Evolutionary conservation across 2,888 invertebrate genomes (phyloP).

Genomic region (Drosophila anomelani): DNA sequence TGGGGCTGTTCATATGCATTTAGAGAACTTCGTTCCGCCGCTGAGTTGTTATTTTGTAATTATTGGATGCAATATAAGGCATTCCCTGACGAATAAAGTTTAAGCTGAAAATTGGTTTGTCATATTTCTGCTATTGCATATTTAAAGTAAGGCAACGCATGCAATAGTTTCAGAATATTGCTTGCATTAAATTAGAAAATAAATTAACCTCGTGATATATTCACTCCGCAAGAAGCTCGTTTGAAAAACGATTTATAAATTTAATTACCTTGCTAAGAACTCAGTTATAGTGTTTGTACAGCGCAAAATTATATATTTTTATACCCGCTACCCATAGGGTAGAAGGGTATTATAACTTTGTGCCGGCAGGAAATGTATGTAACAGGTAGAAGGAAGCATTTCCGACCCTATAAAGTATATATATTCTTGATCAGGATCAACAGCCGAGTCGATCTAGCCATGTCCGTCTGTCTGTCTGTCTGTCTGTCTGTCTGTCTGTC

Average conservation of each 20-base stretch:
- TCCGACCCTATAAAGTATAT: no score
- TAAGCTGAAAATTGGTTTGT: neutral
- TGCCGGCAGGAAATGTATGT: no score
- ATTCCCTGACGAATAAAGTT: neutral
- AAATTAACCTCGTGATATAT: neutral
- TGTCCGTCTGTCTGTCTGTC: no score
- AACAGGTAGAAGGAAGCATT: no score
- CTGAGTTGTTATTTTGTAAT: neutral
- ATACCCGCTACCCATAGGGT: no score
- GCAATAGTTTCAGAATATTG: neutral
- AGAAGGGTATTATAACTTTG: no score
- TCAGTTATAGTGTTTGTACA: neutral
- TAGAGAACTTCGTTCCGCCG: constrained; percentile 1
- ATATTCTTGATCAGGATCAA: no score
- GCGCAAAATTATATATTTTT: neutral
- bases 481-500: no score
- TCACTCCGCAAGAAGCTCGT: neutral
- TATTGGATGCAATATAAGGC: neutral
- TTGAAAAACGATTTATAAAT: neutral
- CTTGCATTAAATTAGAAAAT: neutral
- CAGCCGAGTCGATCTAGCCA: no score
- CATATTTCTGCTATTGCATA: neutral
- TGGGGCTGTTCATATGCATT: constrained; percentile 6
- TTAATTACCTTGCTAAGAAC: neutral
- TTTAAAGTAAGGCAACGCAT: neutral